A percentile compares a stretch with the other conserved stretches of the same genome.
These are phyloP conservation scores for Seira sanloemensis DNA, from an alignment of 2,888 invertebrate genomes.

Conservation along the genomic window DNA sequence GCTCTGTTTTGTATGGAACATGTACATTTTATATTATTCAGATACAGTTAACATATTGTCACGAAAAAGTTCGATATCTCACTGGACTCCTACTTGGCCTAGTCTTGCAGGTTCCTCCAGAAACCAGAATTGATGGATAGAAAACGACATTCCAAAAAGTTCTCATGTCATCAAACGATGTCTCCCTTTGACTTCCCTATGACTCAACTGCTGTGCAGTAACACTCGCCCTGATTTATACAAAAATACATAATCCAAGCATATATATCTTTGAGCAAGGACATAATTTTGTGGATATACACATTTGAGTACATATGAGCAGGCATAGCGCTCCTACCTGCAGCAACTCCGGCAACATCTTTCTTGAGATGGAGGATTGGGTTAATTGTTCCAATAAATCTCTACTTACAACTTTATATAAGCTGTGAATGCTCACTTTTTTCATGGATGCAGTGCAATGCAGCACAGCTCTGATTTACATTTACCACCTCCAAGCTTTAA, in stretches of 20 bases:
- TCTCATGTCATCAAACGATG: constrained; percentile 45
- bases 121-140: neutral
- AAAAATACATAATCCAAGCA: no score
- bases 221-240: neutral
- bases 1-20: no score
- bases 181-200: neutral
- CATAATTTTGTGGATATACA: no score
- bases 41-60: no score
- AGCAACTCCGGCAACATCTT: constrained; percentile 34
- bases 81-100: constrained; percentile 52
- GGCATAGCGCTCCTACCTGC: constrained; percentile 13
- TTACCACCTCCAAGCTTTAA: constrained; percentile 32
- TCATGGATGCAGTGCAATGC: neutral
- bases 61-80: constrained; percentile 47
- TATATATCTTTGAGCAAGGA: no score
- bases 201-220: no score
- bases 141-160: constrained; percentile 36
- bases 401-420: constrained; percentile 34
- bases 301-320: no score
- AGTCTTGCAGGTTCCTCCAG: constrained; percentile 26
- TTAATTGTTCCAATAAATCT: constrained; percentile 68
- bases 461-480: constrained; percentile 58
- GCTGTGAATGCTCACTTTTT: constrained; percentile 56
- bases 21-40: neutral
- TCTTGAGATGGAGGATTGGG: constrained; percentile 51